Evolutionary conservation across 2,113 vertebrate species (phyloP).

Genomic region (Micromys minutus): DNA sequence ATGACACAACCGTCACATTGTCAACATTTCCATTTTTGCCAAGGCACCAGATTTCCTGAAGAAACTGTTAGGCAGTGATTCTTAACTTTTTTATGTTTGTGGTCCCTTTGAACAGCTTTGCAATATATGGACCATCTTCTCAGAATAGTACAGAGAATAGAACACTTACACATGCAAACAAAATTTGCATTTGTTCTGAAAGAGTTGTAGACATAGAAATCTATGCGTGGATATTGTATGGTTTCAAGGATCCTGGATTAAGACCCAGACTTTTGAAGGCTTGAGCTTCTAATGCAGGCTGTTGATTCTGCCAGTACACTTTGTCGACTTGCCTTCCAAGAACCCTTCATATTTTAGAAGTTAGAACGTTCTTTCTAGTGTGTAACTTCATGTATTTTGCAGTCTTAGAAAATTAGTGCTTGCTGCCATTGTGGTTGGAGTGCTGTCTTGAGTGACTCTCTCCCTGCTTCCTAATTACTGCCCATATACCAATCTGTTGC

Average conservation of each 20-base stretch:
- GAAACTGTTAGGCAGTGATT: conserved; percentile 42
- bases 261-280: background rate
- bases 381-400: background rate
- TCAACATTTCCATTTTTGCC: conserved; percentile 69
- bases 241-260: background rate
- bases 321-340: conserved; percentile 32
- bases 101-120: conserved; percentile 44
- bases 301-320: background rate
- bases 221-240: background rate
- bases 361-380: background rate
- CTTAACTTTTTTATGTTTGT: conserved; percentile 30
- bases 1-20: conserved; percentile 67
- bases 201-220: background rate
- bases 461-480: background rate
- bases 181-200: conserved; percentile 43
- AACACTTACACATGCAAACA: background rate
- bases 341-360: background rate
- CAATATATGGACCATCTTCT: conserved; percentile 11
- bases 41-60: conserved; percentile 71
- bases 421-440: background rate
- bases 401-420: conserved; percentile 13
- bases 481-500: background rate
- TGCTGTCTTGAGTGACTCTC: background rate
- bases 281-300: background rate
- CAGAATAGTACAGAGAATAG: background rate